A percentile compares a stretch with the other conserved stretches of the same genome.
Conservation (phyloP, 2,888 invertebrate genomes). For the Lasioglossum oenotherae region DNA sequence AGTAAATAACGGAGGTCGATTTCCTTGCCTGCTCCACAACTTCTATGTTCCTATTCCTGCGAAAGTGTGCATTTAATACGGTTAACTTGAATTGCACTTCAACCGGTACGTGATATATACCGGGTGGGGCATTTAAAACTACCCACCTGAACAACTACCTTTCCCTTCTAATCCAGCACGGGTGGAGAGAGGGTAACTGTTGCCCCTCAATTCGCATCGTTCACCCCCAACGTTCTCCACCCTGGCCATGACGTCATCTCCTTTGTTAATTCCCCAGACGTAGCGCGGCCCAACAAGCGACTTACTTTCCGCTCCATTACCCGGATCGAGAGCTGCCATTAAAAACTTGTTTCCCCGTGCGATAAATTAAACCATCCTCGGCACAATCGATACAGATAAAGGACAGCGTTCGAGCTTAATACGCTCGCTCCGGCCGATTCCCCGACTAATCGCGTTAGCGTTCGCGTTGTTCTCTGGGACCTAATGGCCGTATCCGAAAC, state of each 20-base stretch:
- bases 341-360: constrained; percentile 10
- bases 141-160: too few species aligned
- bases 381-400: background rate
- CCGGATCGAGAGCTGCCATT: constrained; percentile 5
- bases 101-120: background rate
- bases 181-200: too few species aligned
- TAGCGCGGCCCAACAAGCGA: constrained; percentile 4
- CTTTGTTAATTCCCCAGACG: constrained; percentile 36
- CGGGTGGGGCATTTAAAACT: too few species aligned
- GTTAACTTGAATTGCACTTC: background rate
- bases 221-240: background rate
- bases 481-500: background rate
- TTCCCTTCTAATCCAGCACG: too few species aligned
- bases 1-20: constrained; percentile 1
- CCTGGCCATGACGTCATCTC: background rate
- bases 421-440: background rate
- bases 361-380: background rate
- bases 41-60: background rate
- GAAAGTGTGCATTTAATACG: background rate
- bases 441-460: background rate
- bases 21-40: background rate
- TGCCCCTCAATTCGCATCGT: background rate
- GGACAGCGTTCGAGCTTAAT: background rate
- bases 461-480: background rate
- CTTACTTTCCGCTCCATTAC: constrained; percentile 24